A percentile compares a stretch with the other conserved stretches of the same genome.
These are phyloP conservation scores for Pristis pectinata DNA, from an alignment of 2,797 vertebrate species.

Conservation along the genomic window DNA sequence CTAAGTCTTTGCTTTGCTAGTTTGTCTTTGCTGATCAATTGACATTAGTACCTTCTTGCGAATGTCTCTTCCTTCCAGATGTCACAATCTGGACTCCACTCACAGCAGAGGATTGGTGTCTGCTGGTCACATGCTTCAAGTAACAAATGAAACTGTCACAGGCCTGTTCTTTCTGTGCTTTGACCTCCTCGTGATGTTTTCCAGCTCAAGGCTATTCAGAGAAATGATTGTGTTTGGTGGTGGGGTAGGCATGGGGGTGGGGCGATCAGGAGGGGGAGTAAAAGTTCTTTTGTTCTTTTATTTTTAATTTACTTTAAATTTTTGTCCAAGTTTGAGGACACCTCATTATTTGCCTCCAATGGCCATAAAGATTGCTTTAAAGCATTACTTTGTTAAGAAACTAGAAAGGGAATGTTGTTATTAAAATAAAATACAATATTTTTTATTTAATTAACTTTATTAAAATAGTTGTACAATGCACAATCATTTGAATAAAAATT, in stretches of 20 bases:
- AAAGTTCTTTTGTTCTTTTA: neutral
- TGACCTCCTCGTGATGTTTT: constrained; percentile 55
- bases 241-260: neutral
- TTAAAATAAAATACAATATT: neutral
- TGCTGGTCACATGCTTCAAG: constrained; percentile 49
- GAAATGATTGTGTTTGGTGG: constrained; percentile 40
- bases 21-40: constrained; percentile 32
- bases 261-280: too few relatives aligned
- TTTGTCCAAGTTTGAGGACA: neutral
- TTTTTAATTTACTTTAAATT: neutral
- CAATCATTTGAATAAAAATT: neutral
- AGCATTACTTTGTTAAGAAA: neutral
- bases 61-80: constrained; percentile 30
- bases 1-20: constrained; percentile 26
- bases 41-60: constrained; percentile 26
- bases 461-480: neutral
- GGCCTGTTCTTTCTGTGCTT: constrained; percentile 46
- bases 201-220: constrained; percentile 51
- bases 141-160: constrained; percentile 53
- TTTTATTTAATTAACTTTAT: neutral
- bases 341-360: neutral
- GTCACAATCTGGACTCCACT: constrained; percentile 18
- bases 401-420: neutral
- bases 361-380: neutral
- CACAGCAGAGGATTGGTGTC: constrained; percentile 49